Conservation (phyloP, 2,797 vertebrate species). For the Chlorospingus flavigularis region DNA sequence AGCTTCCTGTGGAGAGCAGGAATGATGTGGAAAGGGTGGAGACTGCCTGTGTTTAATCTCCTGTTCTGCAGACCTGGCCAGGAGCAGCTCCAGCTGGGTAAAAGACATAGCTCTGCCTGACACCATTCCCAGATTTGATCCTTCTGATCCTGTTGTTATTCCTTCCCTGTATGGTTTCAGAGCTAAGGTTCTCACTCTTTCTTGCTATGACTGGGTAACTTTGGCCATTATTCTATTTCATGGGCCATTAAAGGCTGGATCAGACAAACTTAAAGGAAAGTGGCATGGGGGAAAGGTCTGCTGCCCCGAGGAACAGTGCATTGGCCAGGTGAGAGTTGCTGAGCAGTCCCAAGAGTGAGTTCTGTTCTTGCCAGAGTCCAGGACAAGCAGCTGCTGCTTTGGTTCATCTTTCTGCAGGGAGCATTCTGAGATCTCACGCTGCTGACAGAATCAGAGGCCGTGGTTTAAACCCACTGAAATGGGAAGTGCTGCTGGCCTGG, state of each 20-base stretch:
- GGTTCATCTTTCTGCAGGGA: neutral
- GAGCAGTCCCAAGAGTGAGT: neutral
- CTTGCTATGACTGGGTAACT: neutral
- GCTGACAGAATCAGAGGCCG: neutral
- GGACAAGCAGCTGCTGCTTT: neutral
- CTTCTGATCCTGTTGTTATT: neutral
- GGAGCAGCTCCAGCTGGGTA: neutral
- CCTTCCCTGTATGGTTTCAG: neutral
- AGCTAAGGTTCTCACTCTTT: neutral
- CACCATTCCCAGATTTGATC: neutral
- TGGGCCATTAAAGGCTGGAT: neutral
- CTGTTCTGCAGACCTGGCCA: neutral
- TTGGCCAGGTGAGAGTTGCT: neutral
- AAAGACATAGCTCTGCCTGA: neutral
- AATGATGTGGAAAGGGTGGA: neutral
- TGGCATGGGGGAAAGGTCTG: neutral
- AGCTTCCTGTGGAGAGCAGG: neutral
- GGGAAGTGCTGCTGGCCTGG: neutral
- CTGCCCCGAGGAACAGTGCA: neutral
- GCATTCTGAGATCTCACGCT: accelerated
- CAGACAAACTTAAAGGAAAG: neutral
- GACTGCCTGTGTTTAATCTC: neutral
- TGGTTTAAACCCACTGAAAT: neutral
- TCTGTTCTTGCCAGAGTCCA: neutral
- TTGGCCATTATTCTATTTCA: neutral